Evolutionary conservation across 2,888 invertebrate species (phyloP).

Genomic region (Acanthosepion esculentum): DNA sequence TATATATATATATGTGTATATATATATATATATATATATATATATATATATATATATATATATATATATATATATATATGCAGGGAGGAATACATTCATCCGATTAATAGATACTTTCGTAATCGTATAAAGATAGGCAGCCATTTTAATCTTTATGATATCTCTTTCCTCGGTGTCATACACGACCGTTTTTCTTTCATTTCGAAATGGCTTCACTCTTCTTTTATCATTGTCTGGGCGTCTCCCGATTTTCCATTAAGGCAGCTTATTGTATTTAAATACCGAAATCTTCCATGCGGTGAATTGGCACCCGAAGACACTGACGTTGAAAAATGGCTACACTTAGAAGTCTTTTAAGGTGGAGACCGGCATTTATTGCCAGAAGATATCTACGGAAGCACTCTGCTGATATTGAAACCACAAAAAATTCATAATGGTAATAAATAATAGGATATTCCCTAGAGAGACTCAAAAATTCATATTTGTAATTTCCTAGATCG

Average conservation of each 20-base stretch:
- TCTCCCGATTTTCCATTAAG: not conserved
- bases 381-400: too few relatives aligned
- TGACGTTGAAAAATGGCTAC: not conserved
- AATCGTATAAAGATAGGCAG: not conserved
- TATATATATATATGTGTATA: not conserved
- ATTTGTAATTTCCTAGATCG: not conserved
- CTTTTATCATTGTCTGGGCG: not conserved
- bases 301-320: conserved; percentile 16
- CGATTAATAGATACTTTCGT: not conserved
- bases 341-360: not conserved
- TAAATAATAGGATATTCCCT: not conserved
- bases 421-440: not conserved
- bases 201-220: not conserved
- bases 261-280: not conserved
- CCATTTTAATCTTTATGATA: not conserved
- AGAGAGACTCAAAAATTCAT: not conserved
- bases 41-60: not conserved
- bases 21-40: not conserved
- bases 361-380: not conserved
- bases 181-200: not conserved
- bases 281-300: not conserved
- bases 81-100: too few relatives aligned
- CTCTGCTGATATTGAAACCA: not conserved
- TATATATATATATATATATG: not conserved
- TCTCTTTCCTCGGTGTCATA: not conserved